Conservation (phyloP, 2,113 vertebrate species). For the Carettochelys insculpta region DNA sequence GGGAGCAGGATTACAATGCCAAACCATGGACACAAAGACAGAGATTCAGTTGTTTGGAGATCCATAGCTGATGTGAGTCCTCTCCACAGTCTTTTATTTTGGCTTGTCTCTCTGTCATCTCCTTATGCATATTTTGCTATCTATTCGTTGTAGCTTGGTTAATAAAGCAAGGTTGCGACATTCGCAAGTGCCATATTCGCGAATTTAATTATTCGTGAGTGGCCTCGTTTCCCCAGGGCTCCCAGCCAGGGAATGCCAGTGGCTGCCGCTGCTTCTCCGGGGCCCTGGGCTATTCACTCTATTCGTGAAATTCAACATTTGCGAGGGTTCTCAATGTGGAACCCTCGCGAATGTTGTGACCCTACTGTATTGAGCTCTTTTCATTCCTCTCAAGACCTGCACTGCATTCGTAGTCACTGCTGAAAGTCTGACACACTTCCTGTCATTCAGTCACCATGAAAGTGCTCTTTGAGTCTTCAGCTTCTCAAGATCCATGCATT, state of each 20-base stretch:
- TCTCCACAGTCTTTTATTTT: background rate
- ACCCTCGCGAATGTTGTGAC: too few species aligned
- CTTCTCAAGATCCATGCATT: background rate
- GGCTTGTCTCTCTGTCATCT: background rate
- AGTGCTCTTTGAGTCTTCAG: background rate
- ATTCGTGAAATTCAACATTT: too few species aligned
- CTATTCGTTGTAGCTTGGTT: background rate
- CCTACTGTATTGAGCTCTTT: background rate
- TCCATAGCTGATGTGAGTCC: background rate
- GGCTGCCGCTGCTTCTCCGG: too few species aligned
- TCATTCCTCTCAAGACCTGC: background rate
- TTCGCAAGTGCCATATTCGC: too few species aligned
- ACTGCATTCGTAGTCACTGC: background rate
- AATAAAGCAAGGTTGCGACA: too few species aligned
- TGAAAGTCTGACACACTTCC: background rate
- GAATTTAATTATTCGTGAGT: too few species aligned
- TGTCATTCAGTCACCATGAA: background rate
- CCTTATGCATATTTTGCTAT: background rate
- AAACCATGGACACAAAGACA: background rate
- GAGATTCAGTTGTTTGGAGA: background rate
- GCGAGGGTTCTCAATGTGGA: too few species aligned
- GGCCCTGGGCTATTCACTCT: too few species aligned
- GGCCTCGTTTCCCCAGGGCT: too few species aligned
- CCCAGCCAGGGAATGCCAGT: too few species aligned
- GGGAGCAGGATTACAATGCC: background rate